Base-by-base conservation (phyloP, 1,140 invertebrate species). In the Drosophila seguyi region DNA sequence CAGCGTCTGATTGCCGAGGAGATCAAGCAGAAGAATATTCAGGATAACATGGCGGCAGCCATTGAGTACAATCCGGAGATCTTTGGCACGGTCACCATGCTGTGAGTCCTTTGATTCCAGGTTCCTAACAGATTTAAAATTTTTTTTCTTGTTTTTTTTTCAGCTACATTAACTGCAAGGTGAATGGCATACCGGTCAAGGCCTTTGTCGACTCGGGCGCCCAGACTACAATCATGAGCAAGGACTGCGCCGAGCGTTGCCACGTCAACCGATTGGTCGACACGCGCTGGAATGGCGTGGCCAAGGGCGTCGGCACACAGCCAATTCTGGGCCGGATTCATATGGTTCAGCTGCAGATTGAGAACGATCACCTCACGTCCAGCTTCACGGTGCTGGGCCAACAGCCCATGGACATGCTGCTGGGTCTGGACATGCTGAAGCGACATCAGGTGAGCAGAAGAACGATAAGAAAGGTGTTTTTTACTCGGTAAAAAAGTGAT, bases 41-140 rank as follows among this genome's bases (percentile, higher is more conserved):
- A 99, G 94, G 97, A 97, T 0, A 99, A 99, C 92, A 99, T 99
- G 98, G 98, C 99, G 91, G 98, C 98, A 1, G 99, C 98, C 1
- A 99, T 99, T 95, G 98, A 99, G 92, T 98, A 98, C 92, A 98
- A 98, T 93, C 99, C 99, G 0, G 98, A 99, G 93, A 98, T 97
- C 20, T 99, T 99, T 94, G 99, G 98, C 50, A 98, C 98, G 18
- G 98, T 99, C 45, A 95, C 97, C 14, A 99, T 99, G 98, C 94
- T 99, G 41, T 99, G 29, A 79, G 87, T 86, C n/a, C 1, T 20
- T 29, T 1, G n/a, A n/a, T n/a, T n/a, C 1, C 3, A 8, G n/a
- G 11, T 29, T 22, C 22, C 22, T 22, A 4, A 34, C 39, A 22
- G 20, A n/a, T n/a, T n/a, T n/a, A n/a, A n/a, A n/a, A 27, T 27